These are phyloP conservation scores for Acanthurus tractus DNA, from an alignment of 2,797 vertebrate genomes.

Conservation along the genomic window DNA sequence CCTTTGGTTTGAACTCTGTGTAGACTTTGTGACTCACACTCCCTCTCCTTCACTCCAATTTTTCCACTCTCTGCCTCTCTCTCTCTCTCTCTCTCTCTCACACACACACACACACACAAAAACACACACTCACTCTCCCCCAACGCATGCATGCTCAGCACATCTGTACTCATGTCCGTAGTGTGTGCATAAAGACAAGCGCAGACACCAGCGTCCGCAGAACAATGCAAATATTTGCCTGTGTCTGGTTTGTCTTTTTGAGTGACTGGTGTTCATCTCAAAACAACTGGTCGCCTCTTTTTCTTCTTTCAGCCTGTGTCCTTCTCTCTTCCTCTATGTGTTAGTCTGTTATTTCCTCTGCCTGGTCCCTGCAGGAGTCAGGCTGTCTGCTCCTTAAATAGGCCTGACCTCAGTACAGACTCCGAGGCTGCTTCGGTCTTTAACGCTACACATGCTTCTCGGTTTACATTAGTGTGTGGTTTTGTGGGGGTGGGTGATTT, in stretches of 20 bases:
- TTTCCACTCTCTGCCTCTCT: conserved; percentile 41
- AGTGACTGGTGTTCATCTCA: conserved; percentile 45
- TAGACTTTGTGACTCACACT: conserved; percentile 58
- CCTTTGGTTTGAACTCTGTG: conserved; percentile 64
- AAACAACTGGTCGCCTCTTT: conserved; percentile 36
- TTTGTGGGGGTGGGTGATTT: conserved; percentile 57
- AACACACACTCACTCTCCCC: neutral
- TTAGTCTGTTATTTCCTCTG: conserved; percentile 77
- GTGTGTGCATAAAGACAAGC: conserved; percentile 8
- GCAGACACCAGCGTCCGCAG: conserved; percentile 22
- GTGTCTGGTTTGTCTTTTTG: conserved; percentile 36
- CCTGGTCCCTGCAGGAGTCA: conserved; percentile 81
- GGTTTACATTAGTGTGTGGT: conserved; percentile 71
- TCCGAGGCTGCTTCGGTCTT: conserved; percentile 71
- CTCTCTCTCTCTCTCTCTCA: neutral
- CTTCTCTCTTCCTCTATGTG: conserved; percentile 49
- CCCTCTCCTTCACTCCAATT: conserved; percentile 40
- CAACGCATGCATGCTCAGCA: conserved; percentile 14
- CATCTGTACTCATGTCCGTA: conserved; percentile 25
- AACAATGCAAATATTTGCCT: conserved; percentile 45
- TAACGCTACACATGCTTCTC: conserved; percentile 73
- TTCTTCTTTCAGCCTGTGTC: conserved; percentile 23
- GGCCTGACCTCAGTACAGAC: conserved; percentile 83
- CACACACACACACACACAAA: conserved; percentile 1
- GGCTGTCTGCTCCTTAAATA: conserved; percentile 87